Evolutionary conservation across 2,888 invertebrate genomes (phyloP).

Genomic region (Eledone cirrhosa): DNA sequence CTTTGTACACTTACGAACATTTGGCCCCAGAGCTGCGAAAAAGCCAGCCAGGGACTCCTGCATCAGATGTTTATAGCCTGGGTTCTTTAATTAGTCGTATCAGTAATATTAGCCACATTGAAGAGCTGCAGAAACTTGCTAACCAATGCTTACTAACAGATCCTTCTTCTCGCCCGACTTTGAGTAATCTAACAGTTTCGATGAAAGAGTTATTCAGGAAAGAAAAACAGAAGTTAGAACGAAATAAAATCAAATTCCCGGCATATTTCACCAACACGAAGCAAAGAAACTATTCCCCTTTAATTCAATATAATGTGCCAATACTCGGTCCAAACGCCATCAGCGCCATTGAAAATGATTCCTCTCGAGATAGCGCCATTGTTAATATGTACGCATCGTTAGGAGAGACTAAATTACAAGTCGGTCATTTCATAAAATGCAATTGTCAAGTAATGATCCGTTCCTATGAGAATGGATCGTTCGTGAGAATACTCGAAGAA

Average conservation of each 20-base stretch:
- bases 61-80: conserved; percentile 21
- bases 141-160: neutral
- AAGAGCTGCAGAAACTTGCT: neutral
- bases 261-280: neutral
- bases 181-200: neutral
- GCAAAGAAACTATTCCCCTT: neutral
- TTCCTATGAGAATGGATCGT: conserved; percentile 14
- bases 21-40: conserved; percentile 7
- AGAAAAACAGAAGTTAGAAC: conserved; percentile 12
- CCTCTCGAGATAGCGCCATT: neutral
- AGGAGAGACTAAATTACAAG: neutral
- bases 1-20: conserved; percentile 11
- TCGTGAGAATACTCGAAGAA: conserved; percentile 17
- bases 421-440: neutral
- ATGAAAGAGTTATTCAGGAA: neutral
- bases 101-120: conserved; percentile 1
- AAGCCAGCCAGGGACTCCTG: conserved; percentile 20
- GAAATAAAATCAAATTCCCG: neutral
- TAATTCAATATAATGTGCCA: conserved; percentile 16
- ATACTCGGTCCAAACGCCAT: neutral
- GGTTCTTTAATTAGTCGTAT: conserved; percentile 3
- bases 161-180: neutral
- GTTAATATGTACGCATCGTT: neutral
- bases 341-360: neutral
- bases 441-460: conserved; percentile 17